Evolutionary conservation across 2,888 invertebrate genomes (phyloP), one percentile per base, ranked within the genome.

Genomic region (Lasius fuliginosus): DNA sequence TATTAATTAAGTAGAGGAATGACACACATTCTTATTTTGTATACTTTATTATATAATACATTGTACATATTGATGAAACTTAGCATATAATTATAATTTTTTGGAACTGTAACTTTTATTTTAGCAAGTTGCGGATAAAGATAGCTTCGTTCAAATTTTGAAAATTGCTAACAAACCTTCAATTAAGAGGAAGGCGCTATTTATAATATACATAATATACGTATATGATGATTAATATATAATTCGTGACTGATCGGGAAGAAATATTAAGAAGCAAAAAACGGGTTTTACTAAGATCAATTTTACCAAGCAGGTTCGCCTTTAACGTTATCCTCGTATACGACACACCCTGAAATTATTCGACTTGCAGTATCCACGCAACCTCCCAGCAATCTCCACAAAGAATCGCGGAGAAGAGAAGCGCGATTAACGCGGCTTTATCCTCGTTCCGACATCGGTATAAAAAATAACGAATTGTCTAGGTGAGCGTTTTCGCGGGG

Each of bases 391-490:
- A 36, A 3, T 3, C 30, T 67, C 4, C 27, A 30, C 71, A 82
- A 83, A 82, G 60, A 62, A 33, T 82, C n/a, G 46, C 36, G 69
- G 68, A 56, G 58, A 67, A 84, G 56, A 71, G 60, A 65, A 49
- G 81, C 83, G 89, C 81, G 90, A 84, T 89, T 88, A 89, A 71
- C 89, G 89, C 73, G 84, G 86, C 86, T 91, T 85, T 82, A 90
- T 87, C 85, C 82, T 84, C 85, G 86, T 90, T 86, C 82, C 76
- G 79, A 85, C 75, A 74, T 77, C 62, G 86, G 84, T 88, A 85
- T 91, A 85, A 90, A 89, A 53, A 92, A 90, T 91, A 90, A 87
- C 88, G 87, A 88, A 90, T 84, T 86, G 89, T 90, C 89, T 87
- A 90, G 89, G 87, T 84, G 89, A 85, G 85, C 87, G 88, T 83